Evolutionary conservation across 2,113 vertebrate genomes (phyloP).

Genomic region (Plotosus lineatus): DNA sequence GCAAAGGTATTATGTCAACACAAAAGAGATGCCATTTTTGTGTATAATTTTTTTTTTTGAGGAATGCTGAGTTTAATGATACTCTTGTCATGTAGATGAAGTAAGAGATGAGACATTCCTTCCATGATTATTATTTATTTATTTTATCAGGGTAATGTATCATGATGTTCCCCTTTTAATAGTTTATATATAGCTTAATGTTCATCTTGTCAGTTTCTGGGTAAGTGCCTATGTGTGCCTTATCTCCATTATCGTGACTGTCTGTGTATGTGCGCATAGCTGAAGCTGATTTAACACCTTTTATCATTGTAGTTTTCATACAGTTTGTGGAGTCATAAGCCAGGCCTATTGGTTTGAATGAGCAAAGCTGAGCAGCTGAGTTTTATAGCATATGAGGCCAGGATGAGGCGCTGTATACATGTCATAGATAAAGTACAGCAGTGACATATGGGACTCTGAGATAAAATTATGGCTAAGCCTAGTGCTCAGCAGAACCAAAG

Average conservation of each 20-base stretch:
- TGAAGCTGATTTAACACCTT: conserved; percentile 32
- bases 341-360: conserved; percentile 32
- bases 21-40: conserved; percentile 16
- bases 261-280: not conserved
- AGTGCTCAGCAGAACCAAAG: conserved; percentile 19
- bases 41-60: not conserved
- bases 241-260: not conserved
- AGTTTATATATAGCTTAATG: not conserved
- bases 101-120: not conserved
- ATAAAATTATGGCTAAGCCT: conserved; percentile 35
- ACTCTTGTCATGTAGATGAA: not conserved
- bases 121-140: not conserved
- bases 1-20: conserved; percentile 15
- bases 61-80: not conserved
- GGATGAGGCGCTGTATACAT: conserved; percentile 36
- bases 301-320: conserved; percentile 42
- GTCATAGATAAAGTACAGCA: conserved; percentile 41
- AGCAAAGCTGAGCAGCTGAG: conserved; percentile 9
- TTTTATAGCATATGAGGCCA: conserved; percentile 38
- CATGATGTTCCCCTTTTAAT: not conserved
- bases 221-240: conserved; percentile 13
- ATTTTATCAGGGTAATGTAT: not conserved
- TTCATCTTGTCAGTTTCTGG: not conserved
- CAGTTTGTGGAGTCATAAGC: conserved; percentile 35
- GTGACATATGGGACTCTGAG: conserved; percentile 30